Evolutionary conservation across 2,888 invertebrate species (phyloP), one percentile per base, ranked within the genome.

Genomic region (Emmelina monodactyla): DNA sequence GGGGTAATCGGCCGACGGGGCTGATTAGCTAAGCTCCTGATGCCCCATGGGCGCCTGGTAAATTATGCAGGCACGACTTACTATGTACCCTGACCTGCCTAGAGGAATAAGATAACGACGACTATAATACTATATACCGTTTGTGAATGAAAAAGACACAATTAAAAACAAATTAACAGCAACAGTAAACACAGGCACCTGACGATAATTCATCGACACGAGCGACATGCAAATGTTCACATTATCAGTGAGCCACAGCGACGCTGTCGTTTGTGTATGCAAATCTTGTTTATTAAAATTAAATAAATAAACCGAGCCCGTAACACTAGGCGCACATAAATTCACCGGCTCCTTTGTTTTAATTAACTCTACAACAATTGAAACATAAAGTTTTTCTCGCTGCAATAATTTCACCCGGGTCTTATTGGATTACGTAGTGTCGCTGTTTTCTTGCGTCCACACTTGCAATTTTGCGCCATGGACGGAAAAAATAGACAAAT

Each of bases 281-380:
- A 64, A 75, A 76, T 72, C 39, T 45, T 60, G 62, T 65, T 67
- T 75, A 71, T 73, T 76, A 70, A 76, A 78, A 72, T 73, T 72
- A 71, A 70, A 73, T 72, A 75, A 75, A 75, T 70, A 69, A 52
- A 33, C 41, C 44, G 49, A 46, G 44, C 46, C 45, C 43, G 46
- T 33, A 34, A 39, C 35, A 44, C 44, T 38, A 43, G 41, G 42
- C 40, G 15, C 30, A 30, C 37, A 46, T 49, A 42, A 47, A 46
- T 41, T 40, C 22, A 31, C 29, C 25, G 16, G 35, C 34, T 40
- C 43, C 42, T 43, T 41, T 45, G 42, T 55, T 59, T 58, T 55
- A 55, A 61, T 62, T 61, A 60, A 58, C 48, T 50, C 43, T 46
- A 56, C 56, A n/a, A 47, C 50, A 46, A 58, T 55, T 50, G 53